Conservation (phyloP, 1,140 invertebrate species). For the Eubasilissa regina region DNA sequence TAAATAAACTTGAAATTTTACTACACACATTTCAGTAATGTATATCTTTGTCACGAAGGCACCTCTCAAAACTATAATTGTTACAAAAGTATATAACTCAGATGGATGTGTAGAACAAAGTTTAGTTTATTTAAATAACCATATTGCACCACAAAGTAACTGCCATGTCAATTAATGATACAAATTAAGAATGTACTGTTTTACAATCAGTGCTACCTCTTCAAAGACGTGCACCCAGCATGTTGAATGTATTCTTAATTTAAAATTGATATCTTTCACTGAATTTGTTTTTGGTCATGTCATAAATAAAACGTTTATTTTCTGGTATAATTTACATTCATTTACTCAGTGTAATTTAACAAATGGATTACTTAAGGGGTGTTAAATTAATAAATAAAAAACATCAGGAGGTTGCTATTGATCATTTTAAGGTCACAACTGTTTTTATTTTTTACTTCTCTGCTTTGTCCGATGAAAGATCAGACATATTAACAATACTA, state of each 20-base stretch:
- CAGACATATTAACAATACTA: conserved; percentile 4
- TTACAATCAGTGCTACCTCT: neutral
- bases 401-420: neutral
- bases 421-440: conserved; percentile 21
- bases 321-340: no score
- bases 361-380: neutral
- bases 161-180: no score
- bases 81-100: no score
- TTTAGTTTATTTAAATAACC: no score
- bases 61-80: no score
- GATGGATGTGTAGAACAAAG: no score
- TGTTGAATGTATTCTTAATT: neutral
- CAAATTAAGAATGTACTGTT: neutral
- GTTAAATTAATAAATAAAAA: conserved; percentile 27
- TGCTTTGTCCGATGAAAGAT: conserved; percentile 14
- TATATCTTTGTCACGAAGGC: neutral
- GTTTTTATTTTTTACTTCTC: conserved; percentile 28
- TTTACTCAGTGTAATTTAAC: neutral
- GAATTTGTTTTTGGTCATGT: neutral
- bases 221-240: neutral
- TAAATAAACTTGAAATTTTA: neutral
- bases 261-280: neutral
- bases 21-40: neutral
- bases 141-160: no score
- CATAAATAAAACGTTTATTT: neutral